A percentile compares a stretch with the other conserved stretches of the same genome.
Conservation (phyloP, 2,888 invertebrate species). For the Andrena bicolor region DNA sequence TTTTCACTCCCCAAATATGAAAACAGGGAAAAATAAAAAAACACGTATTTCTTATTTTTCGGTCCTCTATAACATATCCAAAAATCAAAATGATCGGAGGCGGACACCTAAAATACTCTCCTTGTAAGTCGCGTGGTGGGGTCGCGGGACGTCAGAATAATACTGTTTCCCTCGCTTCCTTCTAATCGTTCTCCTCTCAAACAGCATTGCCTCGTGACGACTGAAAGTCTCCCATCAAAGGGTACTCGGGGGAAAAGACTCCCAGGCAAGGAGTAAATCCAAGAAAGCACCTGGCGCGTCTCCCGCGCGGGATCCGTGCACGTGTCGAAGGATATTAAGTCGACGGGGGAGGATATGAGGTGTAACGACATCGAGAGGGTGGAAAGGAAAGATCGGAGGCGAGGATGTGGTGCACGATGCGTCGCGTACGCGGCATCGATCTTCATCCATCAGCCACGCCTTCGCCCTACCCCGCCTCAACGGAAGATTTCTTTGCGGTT, state of each 20-base stretch:
- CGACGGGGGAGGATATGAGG: conserved; percentile 64
- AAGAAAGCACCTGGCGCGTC: conserved; percentile 59
- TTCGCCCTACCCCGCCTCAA: conserved; percentile 49
- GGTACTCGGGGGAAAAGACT: background rate
- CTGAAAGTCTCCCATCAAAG: background rate
- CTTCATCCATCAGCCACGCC: conserved; percentile 81
- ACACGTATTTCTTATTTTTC: too few relatives aligned
- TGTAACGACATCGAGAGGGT: conserved; percentile 61
- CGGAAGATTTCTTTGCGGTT: conserved; percentile 64
- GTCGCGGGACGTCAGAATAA: too few relatives aligned
- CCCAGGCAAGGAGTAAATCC: background rate
- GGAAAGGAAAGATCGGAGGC: conserved; percentile 30
- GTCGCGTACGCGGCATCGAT: conserved; percentile 78
- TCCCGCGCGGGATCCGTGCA: conserved; percentile 51
- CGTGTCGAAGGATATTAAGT: conserved; percentile 72
- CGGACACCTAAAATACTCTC: too few relatives aligned
- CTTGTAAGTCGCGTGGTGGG: too few relatives aligned
- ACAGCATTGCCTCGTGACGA: background rate
- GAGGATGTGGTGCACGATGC: conserved; percentile 42
- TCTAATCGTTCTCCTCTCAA: background rate
- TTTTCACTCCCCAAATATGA: too few relatives aligned
- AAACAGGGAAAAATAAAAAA: too few relatives aligned
- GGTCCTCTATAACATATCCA: too few relatives aligned
- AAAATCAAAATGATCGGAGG: too few relatives aligned
- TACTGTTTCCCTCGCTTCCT: background rate